A percentile compares a stretch with the other conserved stretches of the same genome.
Evolutionary conservation across 2,113 vertebrate species (phyloP).

Genomic region (Dolichallabes microphthalmus): DNA sequence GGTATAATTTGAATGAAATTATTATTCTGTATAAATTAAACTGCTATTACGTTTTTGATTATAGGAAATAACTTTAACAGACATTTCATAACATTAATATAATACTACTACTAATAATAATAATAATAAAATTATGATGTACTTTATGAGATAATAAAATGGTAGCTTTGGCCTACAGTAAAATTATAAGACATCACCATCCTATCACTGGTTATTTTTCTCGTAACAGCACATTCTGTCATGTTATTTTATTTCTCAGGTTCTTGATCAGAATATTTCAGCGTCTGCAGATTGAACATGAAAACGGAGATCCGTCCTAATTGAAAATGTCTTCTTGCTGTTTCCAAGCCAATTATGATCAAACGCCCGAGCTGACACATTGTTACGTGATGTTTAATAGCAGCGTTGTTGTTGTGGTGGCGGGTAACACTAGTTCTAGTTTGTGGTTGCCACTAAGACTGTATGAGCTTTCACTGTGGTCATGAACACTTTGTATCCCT

Average conservation of each 20-base stretch:
- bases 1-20: neutral
- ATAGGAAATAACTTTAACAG: neutral
- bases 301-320: neutral
- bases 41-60: neutral
- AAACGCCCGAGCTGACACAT: neutral
- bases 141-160: neutral
- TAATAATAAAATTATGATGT: neutral
- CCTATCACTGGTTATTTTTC: neutral
- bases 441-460: conserved; percentile 19
- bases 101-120: no score
- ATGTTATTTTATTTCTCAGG: neutral
- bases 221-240: neutral
- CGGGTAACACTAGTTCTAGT: neutral
- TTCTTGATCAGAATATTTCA: neutral
- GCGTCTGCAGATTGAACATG: neutral
- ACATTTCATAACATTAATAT: neutral
- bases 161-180: neutral
- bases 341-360: neutral
- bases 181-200: neutral
- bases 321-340: neutral
- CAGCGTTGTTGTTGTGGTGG: neutral
- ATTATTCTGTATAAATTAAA: neutral
- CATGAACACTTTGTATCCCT: neutral
- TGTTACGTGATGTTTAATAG: neutral
- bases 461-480: neutral